Percentiles rank a stretch among this genome's conserved stretches.
These are phyloP conservation scores for Microcebus jonahi DNA, from an alignment of 2,113 vertebrate species.

Conservation along the genomic window DNA sequence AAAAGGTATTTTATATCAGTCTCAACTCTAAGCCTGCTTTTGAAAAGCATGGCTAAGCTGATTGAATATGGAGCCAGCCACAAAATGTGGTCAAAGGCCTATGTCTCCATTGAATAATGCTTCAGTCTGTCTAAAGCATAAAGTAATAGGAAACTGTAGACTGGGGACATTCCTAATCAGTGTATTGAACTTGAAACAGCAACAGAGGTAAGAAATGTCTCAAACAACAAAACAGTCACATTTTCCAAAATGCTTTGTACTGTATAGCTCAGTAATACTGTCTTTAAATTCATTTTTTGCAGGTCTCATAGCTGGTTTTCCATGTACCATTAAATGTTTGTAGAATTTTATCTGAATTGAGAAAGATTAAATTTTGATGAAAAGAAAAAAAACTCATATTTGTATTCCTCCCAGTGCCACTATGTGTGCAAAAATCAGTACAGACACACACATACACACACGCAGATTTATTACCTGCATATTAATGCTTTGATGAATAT, in stretches of 20 bases:
- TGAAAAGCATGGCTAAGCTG: conserved; percentile 27
- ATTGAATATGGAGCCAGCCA: conserved; percentile 9
- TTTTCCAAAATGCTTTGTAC: conserved; percentile 52
- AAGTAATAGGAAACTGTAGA: conserved; percentile 50
- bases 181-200: conserved; percentile 36
- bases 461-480: neutral
- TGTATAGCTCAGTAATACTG: neutral
- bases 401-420: neutral
- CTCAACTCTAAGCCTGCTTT: neutral
- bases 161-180: conserved; percentile 61
- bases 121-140: neutral
- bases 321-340: neutral
- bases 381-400: neutral
- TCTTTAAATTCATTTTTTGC: conserved; percentile 36
- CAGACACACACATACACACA: neutral
- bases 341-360: neutral
- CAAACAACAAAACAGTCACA: conserved; percentile 2
- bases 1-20: conserved; percentile 8
- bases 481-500: neutral
- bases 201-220: conserved; percentile 28
- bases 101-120: neutral
- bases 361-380: neutral
- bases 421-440: neutral
- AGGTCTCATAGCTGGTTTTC: neutral
- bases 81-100: neutral